Conservation (phyloP, 2,797 vertebrate genomes). For the Notolepis coatsorum region DNA sequence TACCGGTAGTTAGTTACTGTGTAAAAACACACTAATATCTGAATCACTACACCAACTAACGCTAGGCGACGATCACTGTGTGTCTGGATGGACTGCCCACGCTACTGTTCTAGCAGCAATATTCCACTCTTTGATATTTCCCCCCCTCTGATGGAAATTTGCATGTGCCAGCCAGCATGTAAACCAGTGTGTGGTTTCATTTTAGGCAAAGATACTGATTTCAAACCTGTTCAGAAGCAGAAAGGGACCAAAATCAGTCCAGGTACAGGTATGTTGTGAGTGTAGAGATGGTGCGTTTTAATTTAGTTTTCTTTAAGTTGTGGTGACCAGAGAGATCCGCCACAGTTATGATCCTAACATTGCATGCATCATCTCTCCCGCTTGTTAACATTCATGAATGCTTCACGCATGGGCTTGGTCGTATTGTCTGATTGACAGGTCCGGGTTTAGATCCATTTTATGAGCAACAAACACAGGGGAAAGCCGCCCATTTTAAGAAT, state of each 20-base stretch:
- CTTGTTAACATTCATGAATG: slow-evolving; percentile 34
- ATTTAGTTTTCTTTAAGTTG: slow-evolving; percentile 7
- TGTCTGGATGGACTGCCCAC: background rate
- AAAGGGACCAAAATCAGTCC: slow-evolving; percentile 49
- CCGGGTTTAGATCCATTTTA: background rate
- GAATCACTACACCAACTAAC: background rate
- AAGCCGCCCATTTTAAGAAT: background rate
- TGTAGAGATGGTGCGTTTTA: slow-evolving; percentile 39
- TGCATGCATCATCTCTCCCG: slow-evolving; percentile 56
- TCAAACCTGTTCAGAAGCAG: slow-evolving; percentile 69
- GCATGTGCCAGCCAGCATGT: slow-evolving; percentile 57
- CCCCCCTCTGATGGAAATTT: slow-evolving; percentile 46
- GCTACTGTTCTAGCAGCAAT: slow-evolving; percentile 13
- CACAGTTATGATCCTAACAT: slow-evolving; percentile 49
- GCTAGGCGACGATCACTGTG: background rate
- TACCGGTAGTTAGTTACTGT: no score
- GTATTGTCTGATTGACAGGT: slow-evolving; percentile 20
- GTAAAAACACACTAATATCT: no score
- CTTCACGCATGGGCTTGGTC: slow-evolving; percentile 39
- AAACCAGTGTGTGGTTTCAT: slow-evolving; percentile 73
- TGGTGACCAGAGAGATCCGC: slow-evolving; percentile 24
- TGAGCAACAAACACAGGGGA: background rate
- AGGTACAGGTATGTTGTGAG: slow-evolving; percentile 80
- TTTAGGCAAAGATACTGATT: slow-evolving; percentile 76
- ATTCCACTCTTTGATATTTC: slow-evolving; percentile 30